Conservation (phyloP, 2,888 invertebrate species). For the Leptura quadrifasciata region DNA sequence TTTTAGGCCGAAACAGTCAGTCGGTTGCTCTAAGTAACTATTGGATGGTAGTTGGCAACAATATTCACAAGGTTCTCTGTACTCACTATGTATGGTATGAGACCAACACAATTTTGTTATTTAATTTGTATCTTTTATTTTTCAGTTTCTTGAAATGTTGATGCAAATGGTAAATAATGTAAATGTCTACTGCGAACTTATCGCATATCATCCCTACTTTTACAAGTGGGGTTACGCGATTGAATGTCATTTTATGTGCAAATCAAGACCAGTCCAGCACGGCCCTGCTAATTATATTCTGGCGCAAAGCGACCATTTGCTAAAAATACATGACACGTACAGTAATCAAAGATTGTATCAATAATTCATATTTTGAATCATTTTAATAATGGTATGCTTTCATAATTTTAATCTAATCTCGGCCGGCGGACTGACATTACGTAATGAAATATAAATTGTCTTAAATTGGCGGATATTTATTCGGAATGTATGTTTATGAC, state of each 20-base stretch:
- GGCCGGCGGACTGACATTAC: background rate
- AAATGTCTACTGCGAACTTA: no score
- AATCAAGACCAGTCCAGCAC: background rate
- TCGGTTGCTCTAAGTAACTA: no score
- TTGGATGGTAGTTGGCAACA: no score
- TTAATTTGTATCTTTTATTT: no score
- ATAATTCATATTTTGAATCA: background rate
- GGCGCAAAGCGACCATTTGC: background rate
- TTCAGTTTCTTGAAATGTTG: no score
- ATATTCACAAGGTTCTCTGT: no score
- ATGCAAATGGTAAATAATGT: no score
- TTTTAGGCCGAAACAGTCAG: no score
- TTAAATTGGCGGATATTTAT: conserved; percentile 21
- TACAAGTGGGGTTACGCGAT: no score
- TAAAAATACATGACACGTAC: background rate
- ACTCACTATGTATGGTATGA: no score
- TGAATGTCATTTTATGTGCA: background rate
- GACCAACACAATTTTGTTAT: no score
- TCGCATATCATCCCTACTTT: no score
- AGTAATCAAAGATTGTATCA: background rate
- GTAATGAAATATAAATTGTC: conserved; percentile 25
- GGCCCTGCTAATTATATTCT: background rate
- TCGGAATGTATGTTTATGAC: conserved; percentile 10
- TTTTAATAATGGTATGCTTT: conserved; percentile 5
- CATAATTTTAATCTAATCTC: conserved; percentile 15